phyloP scores from a whole-genome alignment of 2,888 invertebrate genomes.

The Eumerus sabulonum region DNA sequence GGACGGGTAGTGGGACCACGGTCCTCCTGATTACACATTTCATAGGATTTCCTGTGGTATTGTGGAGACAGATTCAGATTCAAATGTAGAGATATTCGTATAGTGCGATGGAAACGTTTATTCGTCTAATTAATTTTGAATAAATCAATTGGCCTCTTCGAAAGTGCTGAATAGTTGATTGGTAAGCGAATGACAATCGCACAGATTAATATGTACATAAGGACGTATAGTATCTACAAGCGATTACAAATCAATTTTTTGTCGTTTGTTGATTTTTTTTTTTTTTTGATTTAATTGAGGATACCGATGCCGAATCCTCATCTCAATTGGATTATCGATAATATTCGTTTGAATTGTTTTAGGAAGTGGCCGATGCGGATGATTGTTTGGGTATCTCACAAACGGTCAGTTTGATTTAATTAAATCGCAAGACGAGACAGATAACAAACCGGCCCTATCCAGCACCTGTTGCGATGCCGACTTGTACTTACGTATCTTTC shows the following conservation, averaged over 20 bases:
- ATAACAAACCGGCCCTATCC: background rate
- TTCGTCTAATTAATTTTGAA: slow-evolving; percentile 59
- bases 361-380: background rate
- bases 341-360: slow-evolving; percentile 5
- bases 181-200: too few relatives aligned
- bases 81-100: too few relatives aligned
- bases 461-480: slow-evolving; percentile 46
- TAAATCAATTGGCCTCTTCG: slow-evolving; percentile 43
- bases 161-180: slow-evolving; percentile 22
- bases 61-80: too few relatives aligned
- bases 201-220: too few relatives aligned
- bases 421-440: background rate
- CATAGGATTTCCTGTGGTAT: background rate
- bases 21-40: background rate
- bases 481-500: slow-evolving; percentile 27
- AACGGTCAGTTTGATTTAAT: slow-evolving; percentile 20
- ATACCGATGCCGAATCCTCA: too few relatives aligned
- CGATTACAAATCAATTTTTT: slow-evolving; percentile 24
- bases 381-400: background rate
- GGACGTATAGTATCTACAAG: background rate
- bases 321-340: slow-evolving; percentile 7
- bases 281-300: slow-evolving; percentile 31
- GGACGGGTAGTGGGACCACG: too few relatives aligned
- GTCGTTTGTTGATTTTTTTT: slow-evolving; percentile 7
- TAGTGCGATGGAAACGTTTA: slow-evolving; percentile 1